Evolutionary conservation across 2,113 vertebrate species (phyloP).

Genomic region (Falcunculus frontatus): DNA sequence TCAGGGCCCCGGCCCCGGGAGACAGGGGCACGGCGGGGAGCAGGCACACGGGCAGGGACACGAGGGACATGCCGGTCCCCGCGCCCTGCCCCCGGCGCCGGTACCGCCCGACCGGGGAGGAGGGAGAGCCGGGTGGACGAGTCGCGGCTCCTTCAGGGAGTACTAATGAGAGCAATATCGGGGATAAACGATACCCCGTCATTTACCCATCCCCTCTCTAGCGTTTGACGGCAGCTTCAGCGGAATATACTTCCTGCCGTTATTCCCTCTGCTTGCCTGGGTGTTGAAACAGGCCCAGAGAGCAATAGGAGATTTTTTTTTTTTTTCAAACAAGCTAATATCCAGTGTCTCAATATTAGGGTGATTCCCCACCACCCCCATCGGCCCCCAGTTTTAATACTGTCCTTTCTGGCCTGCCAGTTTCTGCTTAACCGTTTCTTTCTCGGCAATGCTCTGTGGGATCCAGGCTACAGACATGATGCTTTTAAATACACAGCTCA

Average conservation of each 20-base stretch:
- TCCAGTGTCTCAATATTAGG: background rate
- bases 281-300: background rate
- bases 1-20: background rate
- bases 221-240: background rate
- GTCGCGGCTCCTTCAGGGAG: background rate
- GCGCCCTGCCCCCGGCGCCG: background rate
- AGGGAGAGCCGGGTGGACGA: background rate
- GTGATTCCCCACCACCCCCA: background rate
- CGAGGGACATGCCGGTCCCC: background rate
- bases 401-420: background rate
- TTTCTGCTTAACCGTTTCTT: background rate
- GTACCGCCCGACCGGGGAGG: background rate
- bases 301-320: background rate
- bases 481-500: background rate
- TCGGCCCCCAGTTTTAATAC: background rate
- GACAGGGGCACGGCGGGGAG: background rate
- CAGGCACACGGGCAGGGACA: background rate
- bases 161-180: background rate
- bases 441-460: background rate
- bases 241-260: background rate
- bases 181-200: background rate
- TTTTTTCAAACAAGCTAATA: background rate
- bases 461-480: background rate
- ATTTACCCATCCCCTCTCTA: background rate
- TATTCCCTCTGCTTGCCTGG: background rate